These are phyloP conservation scores for Paramormyrops hopkinsi DNA, from an alignment of 2,797 vertebrate genomes.

Conservation along the genomic window DNA sequence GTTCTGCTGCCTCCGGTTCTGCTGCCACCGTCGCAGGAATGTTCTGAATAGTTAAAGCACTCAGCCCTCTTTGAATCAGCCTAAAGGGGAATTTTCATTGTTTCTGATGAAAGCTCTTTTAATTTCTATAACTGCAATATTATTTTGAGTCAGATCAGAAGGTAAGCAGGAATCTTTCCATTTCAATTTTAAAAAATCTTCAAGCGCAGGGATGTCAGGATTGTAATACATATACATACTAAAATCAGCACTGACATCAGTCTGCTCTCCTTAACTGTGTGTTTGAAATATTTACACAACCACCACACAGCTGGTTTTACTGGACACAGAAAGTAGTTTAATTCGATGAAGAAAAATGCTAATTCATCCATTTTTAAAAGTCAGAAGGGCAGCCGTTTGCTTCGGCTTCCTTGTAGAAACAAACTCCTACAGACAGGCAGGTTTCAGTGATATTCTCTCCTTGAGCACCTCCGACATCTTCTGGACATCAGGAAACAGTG, in stretches of 20 bases:
- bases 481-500: not conserved
- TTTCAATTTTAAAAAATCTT: not conserved
- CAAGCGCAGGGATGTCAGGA: not conserved
- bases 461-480: not conserved
- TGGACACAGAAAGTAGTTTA: not conserved
- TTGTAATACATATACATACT: not conserved
- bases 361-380: slow-evolving; percentile 11
- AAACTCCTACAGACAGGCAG: not conserved
- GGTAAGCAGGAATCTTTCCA: not conserved
- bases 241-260: not conserved
- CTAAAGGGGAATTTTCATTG: not conserved
- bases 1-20: not conserved
- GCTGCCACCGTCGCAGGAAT: slow-evolving; percentile 28
- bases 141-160: not conserved
- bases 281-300: not conserved
- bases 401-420: not conserved
- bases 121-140: not conserved
- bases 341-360: not conserved
- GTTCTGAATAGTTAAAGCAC: slow-evolving; percentile 35
- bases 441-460: not conserved
- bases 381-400: not conserved
- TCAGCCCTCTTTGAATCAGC: not conserved
- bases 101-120: not conserved
- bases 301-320: not conserved
- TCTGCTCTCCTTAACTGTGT: not conserved